phyloP scores from a whole-genome alignment of 2,113 vertebrate genomes.

The Pagrus major region DNA sequence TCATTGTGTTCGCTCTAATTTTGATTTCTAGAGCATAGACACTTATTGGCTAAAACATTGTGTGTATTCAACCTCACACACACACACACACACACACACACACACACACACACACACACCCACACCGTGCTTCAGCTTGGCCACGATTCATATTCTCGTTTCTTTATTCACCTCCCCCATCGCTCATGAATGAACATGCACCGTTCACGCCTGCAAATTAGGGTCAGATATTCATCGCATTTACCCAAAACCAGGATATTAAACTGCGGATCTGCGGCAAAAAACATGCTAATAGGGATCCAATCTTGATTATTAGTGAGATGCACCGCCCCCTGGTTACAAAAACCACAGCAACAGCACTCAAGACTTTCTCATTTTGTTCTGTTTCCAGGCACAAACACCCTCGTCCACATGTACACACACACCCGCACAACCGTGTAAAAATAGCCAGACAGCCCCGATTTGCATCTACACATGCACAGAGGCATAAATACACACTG shows the following conservation, averaged over 20 bases:
- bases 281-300: neutral
- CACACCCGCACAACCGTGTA: constrained; percentile 26
- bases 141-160: constrained; percentile 8
- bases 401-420: neutral
- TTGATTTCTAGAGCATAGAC: neutral
- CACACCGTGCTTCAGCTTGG: neutral
- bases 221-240: constrained; percentile 62
- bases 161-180: constrained; percentile 49
- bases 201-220: constrained; percentile 63
- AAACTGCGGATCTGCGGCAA: constrained; percentile 15
- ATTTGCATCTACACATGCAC: constrained; percentile 12
- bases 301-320: constrained; percentile 21
- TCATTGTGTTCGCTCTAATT: neutral
- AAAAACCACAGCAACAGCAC: constrained; percentile 40
- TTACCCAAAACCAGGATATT: constrained; percentile 37
- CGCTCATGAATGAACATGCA: constrained; percentile 58
- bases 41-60: neutral
- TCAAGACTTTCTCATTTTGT: constrained; percentile 8
- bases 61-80: neutral
- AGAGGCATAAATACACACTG: neutral
- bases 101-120: too few species aligned
- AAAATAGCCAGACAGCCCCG: constrained; percentile 20
- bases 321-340: constrained; percentile 13
- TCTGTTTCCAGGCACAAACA: constrained; percentile 28
- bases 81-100: too few species aligned